A percentile compares a stretch with the other conserved stretches of the same genome.
Conservation (phyloP, 2,797 vertebrate genomes). For the Falco naumanni region DNA sequence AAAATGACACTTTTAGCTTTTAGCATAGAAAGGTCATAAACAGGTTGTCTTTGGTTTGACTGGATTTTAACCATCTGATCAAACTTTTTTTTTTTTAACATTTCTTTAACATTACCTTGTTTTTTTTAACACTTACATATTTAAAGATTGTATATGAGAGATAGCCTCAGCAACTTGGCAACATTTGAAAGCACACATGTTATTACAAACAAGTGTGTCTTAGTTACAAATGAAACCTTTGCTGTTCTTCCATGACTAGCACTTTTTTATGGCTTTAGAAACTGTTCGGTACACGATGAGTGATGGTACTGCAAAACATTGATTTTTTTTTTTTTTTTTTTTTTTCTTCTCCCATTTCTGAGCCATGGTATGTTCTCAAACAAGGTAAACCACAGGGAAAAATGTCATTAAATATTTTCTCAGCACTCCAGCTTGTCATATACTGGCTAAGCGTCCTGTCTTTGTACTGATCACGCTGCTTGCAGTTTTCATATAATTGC, state of each 20-base stretch:
- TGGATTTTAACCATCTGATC: slow-evolving; percentile 58
- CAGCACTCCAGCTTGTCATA: neutral
- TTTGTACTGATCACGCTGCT: neutral
- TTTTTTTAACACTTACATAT: slow-evolving; percentile 54
- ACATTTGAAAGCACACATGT: slow-evolving; percentile 36
- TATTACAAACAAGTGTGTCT: slow-evolving; percentile 51
- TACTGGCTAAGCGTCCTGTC: neutral
- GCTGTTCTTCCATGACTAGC: slow-evolving; percentile 21
- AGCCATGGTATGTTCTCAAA: neutral
- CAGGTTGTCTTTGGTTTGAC: slow-evolving; percentile 50
- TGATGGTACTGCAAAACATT: neutral
- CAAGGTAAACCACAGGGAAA: slow-evolving; percentile 31
- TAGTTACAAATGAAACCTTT: slow-evolving; percentile 43
- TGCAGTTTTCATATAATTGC: neutral
- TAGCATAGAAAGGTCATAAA: slow-evolving; percentile 50
- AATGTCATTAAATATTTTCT: slow-evolving; percentile 34
- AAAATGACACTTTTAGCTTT: slow-evolving; percentile 41
- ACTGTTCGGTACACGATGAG: neutral
- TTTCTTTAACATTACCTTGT: slow-evolving; percentile 42
- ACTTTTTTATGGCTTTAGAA: slow-evolving; percentile 16
- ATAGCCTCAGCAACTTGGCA: slow-evolving; percentile 49
- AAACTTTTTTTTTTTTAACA: neutral
- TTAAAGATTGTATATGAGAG: slow-evolving; percentile 33
- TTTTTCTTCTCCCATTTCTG: neutral
- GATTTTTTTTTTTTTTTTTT: neutral